phyloP scores from a whole-genome alignment of 2,113 vertebrate genomes.

The Oncorhynchus tshawytscha region DNA sequence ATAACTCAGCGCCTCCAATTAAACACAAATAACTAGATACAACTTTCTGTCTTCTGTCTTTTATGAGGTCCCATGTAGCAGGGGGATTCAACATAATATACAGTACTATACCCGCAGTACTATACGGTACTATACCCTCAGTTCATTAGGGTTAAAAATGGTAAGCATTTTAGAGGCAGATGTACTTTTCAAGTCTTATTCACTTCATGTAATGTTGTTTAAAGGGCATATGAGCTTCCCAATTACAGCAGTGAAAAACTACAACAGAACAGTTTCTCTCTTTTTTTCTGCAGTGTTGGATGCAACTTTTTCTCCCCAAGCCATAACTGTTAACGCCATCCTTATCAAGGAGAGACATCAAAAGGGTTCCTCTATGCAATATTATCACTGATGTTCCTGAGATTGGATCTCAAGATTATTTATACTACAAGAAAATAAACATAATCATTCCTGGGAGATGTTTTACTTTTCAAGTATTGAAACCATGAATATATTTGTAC shows the following conservation, averaged over 20 bases:
- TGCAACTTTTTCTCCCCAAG: constrained; percentile 37
- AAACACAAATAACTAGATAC: constrained; percentile 76
- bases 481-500: not conserved
- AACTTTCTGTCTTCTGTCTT: constrained; percentile 70
- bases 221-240: constrained; percentile 70
- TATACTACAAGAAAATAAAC: not conserved
- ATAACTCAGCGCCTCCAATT: constrained; percentile 77
- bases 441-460: not conserved
- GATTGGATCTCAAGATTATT: not conserved
- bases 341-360: constrained; percentile 67
- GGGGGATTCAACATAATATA: constrained; percentile 70
- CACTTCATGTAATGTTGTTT: constrained; percentile 75
- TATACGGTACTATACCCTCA: constrained; percentile 63
- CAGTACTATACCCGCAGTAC: constrained; percentile 51
- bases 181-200: constrained; percentile 78
- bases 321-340: constrained; percentile 40
- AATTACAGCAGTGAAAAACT: constrained; percentile 68
- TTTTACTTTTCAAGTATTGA: not conserved
- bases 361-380: constrained; percentile 29
- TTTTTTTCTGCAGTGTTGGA: constrained; percentile 15
- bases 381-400: not conserved
- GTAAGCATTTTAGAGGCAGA: constrained; percentile 74
- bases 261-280: constrained; percentile 60
- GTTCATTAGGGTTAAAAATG: constrained; percentile 78
- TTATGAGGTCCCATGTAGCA: constrained; percentile 68